Conservation (phyloP, 2,797 vertebrate genomes). For the Staurois parvus region DNA sequence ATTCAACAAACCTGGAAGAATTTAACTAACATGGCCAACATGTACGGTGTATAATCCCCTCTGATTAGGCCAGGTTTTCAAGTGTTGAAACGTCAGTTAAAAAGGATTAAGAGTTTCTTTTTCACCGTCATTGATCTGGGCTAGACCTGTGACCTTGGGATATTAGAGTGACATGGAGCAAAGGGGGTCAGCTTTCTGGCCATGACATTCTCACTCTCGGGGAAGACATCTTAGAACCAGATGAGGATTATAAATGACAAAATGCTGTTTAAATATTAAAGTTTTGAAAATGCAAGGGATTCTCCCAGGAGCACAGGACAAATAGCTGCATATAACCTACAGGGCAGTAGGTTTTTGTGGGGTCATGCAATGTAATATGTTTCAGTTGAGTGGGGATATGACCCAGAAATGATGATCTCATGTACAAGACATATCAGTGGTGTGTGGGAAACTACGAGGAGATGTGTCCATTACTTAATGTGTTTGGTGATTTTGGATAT, state of each 20-base stretch:
- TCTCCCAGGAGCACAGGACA: constrained; percentile 60
- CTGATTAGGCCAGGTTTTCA: constrained; percentile 15
- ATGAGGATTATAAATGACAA: constrained; percentile 59
- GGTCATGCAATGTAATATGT: constrained; percentile 58
- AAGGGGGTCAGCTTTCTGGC: constrained; percentile 23
- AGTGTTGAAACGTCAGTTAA: constrained; percentile 3
- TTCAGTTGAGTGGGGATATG: constrained; percentile 50
- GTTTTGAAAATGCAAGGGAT: constrained; percentile 54
- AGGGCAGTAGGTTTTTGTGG: constrained; percentile 60
- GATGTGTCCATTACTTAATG: constrained; percentile 1
- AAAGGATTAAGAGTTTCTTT: constrained; percentile 49
- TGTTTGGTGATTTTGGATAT: neutral
- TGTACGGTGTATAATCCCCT: neutral
- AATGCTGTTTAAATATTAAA: constrained; percentile 64
- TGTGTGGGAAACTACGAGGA: constrained; percentile 15
- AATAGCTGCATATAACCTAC: constrained; percentile 59
- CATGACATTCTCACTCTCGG: constrained; percentile 54
- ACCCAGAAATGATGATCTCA: constrained; percentile 55
- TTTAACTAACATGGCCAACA: neutral
- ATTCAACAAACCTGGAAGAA: neutral
- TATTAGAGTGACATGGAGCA: constrained; percentile 49
- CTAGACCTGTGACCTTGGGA: constrained; percentile 56
- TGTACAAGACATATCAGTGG: constrained; percentile 37
- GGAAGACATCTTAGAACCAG: constrained; percentile 56
- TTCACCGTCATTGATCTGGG: constrained; percentile 52